These are phyloP conservation scores for Nemurella pictetii DNA, from an alignment of 2,888 invertebrate species.

Conservation along the genomic window DNA sequence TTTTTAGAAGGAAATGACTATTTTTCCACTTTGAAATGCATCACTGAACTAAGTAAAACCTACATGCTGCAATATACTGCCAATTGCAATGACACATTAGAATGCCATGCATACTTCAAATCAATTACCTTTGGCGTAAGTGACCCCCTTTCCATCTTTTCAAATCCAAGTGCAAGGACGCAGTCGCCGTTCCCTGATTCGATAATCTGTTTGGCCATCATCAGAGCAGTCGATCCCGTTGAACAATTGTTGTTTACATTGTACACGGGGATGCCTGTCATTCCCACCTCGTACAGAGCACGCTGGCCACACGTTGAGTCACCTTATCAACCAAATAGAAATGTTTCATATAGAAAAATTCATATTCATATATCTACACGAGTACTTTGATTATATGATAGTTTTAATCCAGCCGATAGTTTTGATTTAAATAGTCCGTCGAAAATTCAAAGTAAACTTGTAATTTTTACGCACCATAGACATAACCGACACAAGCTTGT, in stretches of 20 bases:
- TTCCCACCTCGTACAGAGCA: conserved; percentile 89
- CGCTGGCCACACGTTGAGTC: conserved; percentile 96
- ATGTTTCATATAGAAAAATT: too few species aligned
- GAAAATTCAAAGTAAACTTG: too few species aligned
- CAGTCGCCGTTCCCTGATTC: conserved; percentile 86
- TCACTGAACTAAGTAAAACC: too few species aligned
- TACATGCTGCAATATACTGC: too few species aligned
- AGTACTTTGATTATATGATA: too few species aligned
- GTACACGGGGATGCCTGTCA: conserved; percentile 95
- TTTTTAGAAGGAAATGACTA: too few species aligned
- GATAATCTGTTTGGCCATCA: conserved; percentile 89
- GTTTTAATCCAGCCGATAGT: too few species aligned
- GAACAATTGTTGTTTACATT: conserved; percentile 99
- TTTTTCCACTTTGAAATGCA: too few species aligned
- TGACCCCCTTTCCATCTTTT: conserved; percentile 96
- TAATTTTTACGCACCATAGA: conserved; percentile 64
- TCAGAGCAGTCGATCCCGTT: conserved; percentile 91
- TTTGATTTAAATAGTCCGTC: too few species aligned
- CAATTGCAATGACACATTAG: neutral
- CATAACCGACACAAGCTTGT: conserved; percentile 91
- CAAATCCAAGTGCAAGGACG: conserved; percentile 92
- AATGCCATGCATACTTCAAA: neutral
- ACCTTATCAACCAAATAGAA: conserved; percentile 54
- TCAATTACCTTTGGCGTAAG: conserved; percentile 67
- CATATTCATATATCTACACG: too few species aligned